Evolutionary conservation across 2,113 vertebrate species (phyloP), one percentile per base, ranked within the genome.

Genomic region (Peucedramus taeniatus): DNA sequence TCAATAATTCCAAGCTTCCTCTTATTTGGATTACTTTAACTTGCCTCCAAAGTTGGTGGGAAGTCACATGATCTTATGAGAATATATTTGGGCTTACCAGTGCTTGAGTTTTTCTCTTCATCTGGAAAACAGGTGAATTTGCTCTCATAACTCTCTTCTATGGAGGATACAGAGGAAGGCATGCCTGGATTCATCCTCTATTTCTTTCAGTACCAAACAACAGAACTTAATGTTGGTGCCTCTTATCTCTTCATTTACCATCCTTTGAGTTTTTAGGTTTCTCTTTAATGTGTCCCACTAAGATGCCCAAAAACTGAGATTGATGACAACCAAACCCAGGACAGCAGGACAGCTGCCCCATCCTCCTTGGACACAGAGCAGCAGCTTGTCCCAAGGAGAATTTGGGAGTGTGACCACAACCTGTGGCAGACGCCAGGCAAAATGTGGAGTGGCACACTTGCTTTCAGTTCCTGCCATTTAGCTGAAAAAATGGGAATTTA

Each of bases 1-100:
- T 94, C 76, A 95, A 56, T 86, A 93, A 89, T 89, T 84, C 87
- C 64, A 42, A 54, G 72, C 60, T 95, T 94, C 89, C 81, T 80
- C 11, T 87, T 60, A 12, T 15, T 37, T 21, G 23, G 39, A 87
- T 91, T 87, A 28, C 63, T 94, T 86, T 65, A 45, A 39, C 54
- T 87, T 63, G 26, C 47, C 90, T 75, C 56, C 61, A 82, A 51
- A 95, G 24, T 63, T 56, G 44, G 19, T 78, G 77, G 74, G 84
- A 93, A 87, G 51, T 75, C 84, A 83, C 4, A 7, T 78, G 77
- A 94, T 56, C 56, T 81, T 81, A 59, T 45, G 44, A 87, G 72
- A 81, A 84, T 78, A 66, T 6, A 6, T 76, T 70, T 93, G 59
- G 84, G 23, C 30, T 74, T 61, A 19, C 7, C 19, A 39, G 8